phyloP scores from a whole-genome alignment of 2,797 vertebrate genomes.

The Fistularia commersonii region DNA sequence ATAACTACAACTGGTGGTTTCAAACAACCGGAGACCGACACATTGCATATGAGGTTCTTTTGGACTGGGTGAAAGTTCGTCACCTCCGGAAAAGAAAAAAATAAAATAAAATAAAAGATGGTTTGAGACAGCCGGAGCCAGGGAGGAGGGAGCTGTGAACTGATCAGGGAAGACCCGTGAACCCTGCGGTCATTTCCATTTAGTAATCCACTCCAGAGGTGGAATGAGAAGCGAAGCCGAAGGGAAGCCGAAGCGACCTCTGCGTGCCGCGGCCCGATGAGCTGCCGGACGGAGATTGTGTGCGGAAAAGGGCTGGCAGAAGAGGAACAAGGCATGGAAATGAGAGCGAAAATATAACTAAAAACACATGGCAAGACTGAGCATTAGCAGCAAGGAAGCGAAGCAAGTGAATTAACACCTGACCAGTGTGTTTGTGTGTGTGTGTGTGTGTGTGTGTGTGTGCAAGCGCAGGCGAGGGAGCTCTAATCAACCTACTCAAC shows the following conservation, averaged over 20 bases:
- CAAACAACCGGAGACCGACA: slow-evolving; percentile 15
- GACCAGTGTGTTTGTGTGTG: too few species aligned
- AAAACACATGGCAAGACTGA: slow-evolving; percentile 17
- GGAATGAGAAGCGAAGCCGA: slow-evolving; percentile 49
- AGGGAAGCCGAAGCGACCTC: too few species aligned
- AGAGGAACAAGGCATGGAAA: slow-evolving; percentile 20
- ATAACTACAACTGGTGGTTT: slow-evolving; percentile 10
- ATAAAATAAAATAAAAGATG: background rate
- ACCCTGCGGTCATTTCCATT: slow-evolving; percentile 57
- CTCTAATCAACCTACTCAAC: too few species aligned
- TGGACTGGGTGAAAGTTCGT: slow-evolving; percentile 15
- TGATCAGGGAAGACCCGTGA: slow-evolving; percentile 34
- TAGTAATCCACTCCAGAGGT: slow-evolving; percentile 52
- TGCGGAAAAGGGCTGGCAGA: slow-evolving; percentile 2
- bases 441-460: too few species aligned
- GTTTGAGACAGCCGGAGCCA: slow-evolving; percentile 7
- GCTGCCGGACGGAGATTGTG: slow-evolving; percentile 11
- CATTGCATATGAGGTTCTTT: slow-evolving; percentile 12
- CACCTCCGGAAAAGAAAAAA: slow-evolving; percentile 12
- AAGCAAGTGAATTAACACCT: too few species aligned
- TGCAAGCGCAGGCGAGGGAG: too few species aligned
- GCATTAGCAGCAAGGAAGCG: background rate
- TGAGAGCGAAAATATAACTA: slow-evolving; percentile 22
- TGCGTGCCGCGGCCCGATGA: slow-evolving; percentile 15
- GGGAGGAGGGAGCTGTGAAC: slow-evolving; percentile 21